These are phyloP conservation scores for Rhegmatorhina hoffmannsi DNA, from an alignment of 2,113 vertebrate genomes.

Conservation along the genomic window DNA sequence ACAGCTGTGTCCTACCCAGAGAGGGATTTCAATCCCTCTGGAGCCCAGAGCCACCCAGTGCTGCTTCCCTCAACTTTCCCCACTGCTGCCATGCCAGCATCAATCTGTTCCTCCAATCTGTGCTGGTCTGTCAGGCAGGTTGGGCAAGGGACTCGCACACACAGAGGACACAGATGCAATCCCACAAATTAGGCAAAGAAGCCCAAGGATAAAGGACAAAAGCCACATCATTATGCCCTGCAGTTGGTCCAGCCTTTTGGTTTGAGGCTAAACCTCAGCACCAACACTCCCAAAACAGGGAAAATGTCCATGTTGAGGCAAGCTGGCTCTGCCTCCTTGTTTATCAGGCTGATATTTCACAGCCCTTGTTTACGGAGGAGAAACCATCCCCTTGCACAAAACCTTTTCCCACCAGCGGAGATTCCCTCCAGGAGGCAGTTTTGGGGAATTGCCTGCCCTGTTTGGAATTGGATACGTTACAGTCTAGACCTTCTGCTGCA, in stretches of 20 bases:
- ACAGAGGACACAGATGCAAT: slow-evolving; percentile 10
- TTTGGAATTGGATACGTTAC: slow-evolving; percentile 22
- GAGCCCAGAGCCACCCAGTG: background rate
- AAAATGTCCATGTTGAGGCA: fast-evolving
- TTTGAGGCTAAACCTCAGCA: background rate
- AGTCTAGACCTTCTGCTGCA: slow-evolving; percentile 58
- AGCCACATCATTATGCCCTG: background rate
- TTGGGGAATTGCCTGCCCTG: slow-evolving; percentile 54
- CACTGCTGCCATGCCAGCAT: slow-evolving; percentile 32
- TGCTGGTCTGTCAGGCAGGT: slow-evolving; percentile 22
- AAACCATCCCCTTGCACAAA: background rate
- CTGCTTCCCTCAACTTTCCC: background rate
- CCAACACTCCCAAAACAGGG: fast-evolving
- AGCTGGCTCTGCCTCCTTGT: background rate
- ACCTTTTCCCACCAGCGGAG: slow-evolving; percentile 5
- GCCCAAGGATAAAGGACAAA: background rate
- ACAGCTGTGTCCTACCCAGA: background rate
- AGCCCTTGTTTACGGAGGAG: background rate
- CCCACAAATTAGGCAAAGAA: background rate
- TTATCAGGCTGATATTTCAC: background rate
- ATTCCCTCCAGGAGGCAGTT: slow-evolving; percentile 42
- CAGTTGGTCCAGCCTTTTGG: background rate
- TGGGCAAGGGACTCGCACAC: background rate
- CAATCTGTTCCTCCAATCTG: slow-evolving; percentile 52
- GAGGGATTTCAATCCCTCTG: background rate